phyloP scores from a whole-genome alignment of 2,888 invertebrate species.

The Orgyia antiqua region DNA sequence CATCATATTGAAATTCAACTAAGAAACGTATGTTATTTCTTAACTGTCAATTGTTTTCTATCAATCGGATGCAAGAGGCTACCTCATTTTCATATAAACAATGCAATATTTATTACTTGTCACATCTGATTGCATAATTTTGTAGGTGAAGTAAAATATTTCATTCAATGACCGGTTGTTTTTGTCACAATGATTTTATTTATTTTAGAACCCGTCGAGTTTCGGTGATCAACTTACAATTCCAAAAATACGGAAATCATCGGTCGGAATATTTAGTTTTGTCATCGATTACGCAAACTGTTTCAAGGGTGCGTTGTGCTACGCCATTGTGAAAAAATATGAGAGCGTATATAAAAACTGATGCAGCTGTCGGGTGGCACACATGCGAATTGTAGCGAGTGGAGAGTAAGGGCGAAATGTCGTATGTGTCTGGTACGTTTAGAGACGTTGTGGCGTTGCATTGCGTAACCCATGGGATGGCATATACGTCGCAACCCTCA shows the following conservation, averaged over 20 bases:
- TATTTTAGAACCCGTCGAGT: conserved; percentile 25
- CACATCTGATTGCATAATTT: conserved; percentile 12
- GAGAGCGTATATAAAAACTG: conserved; percentile 74
- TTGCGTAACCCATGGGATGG: conserved; percentile 15
- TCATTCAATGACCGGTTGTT: conserved; percentile 23
- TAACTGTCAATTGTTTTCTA: conserved; percentile 26
- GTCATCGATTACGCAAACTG: conserved; percentile 79
- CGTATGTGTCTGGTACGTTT: conserved; percentile 34
- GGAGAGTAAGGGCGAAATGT: conserved; percentile 29
- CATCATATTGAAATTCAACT: conserved; percentile 36
- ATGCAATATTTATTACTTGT: conserved; percentile 16
- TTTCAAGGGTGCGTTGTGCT: conserved; percentile 74
- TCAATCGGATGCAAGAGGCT: conserved; percentile 15
- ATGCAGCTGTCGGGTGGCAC: conserved; percentile 74
- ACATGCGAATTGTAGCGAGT: conserved; percentile 73
- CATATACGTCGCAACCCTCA: conserved; percentile 47
- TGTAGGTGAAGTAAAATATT: conserved; percentile 13
- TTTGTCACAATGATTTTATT: conserved; percentile 22
- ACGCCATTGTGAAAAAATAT: conserved; percentile 74
- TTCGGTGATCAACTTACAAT: conserved; percentile 36
- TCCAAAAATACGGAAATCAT: conserved; percentile 77
- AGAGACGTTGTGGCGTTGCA: conserved; percentile 37
- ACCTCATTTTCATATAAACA: conserved; percentile 17
- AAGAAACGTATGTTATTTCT: conserved; percentile 34
- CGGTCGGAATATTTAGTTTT: conserved; percentile 78